Evolutionary conservation across 2,113 vertebrate species (phyloP).

Genomic region (Heptranchias perlo): DNA sequence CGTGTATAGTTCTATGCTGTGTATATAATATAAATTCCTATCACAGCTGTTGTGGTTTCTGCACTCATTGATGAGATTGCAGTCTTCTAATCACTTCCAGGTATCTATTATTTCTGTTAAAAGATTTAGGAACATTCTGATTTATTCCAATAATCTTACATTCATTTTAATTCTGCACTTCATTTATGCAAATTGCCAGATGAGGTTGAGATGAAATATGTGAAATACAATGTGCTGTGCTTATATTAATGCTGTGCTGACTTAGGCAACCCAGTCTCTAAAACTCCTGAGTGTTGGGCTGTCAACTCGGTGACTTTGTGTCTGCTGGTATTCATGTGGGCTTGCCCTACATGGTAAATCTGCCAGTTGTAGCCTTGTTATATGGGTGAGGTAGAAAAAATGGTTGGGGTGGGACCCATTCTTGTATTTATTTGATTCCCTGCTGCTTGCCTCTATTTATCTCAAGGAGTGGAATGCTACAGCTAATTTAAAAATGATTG

Average conservation of each 20-base stretch:
- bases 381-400: not conserved
- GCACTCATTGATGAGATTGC: constrained; percentile 7
- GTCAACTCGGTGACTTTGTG: not conserved
- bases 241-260: constrained; percentile 2
- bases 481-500: constrained; percentile 30
- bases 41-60: constrained; percentile 35
- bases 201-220: constrained; percentile 26
- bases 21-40: constrained; percentile 4
- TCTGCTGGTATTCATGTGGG: not conserved
- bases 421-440: not conserved
- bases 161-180: constrained; percentile 30
- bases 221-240: not conserved
- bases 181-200: not conserved
- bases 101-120: constrained; percentile 24
- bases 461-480: not conserved
- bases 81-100: constrained; percentile 21
- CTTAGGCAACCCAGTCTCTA: not conserved
- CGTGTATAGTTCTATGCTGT: not conserved
- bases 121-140: constrained; percentile 9
- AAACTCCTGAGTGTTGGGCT: not conserved
- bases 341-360: not conserved
- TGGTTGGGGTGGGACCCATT: not conserved
- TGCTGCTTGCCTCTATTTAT: not conserved
- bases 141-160: constrained; percentile 20
- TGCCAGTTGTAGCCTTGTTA: not conserved